A percentile compares a stretch with the other conserved stretches of the same genome.
Evolutionary conservation across 1,140 invertebrate species (phyloP).

Genomic region (Probaryconus sp.): DNA sequence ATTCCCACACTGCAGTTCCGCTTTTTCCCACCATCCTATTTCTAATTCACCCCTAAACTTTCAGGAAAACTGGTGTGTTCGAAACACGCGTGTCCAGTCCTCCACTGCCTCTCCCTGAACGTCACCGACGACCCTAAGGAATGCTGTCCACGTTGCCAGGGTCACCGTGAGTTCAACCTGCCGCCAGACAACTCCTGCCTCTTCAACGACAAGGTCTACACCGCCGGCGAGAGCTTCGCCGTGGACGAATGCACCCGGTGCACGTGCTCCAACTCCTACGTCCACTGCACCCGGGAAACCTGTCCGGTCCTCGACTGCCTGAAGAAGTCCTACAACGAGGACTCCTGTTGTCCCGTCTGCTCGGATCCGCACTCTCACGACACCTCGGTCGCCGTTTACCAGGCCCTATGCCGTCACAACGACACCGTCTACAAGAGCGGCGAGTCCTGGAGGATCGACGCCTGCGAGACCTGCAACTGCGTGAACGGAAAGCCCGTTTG

Average conservation of each 20-base stretch:
- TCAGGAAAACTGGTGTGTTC: slow-evolving; percentile 85
- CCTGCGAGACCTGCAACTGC: slow-evolving; percentile 24
- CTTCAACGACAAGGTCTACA: slow-evolving; percentile 83
- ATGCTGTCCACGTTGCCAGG: slow-evolving; percentile 90
- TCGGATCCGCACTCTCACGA: too few relatives aligned
- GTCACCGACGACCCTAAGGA: slow-evolving; percentile 84
- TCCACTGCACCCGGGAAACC: slow-evolving; percentile 5
- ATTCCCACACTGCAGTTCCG: too few relatives aligned
- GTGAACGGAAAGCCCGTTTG: slow-evolving; percentile 10
- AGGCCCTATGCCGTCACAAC: neutral
- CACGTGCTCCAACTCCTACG: slow-evolving; percentile 84
- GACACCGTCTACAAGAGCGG: neutral
- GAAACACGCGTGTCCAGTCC: slow-evolving; percentile 90
- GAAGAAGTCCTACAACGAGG: neutral
- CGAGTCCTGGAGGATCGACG: slow-evolving; percentile 18
- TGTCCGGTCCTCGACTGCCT: slow-evolving; percentile 3
- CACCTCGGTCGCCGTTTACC: too few relatives aligned
- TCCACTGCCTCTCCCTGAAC: slow-evolving; percentile 85
- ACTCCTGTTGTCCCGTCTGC: slow-evolving; percentile 6
- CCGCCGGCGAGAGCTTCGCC: slow-evolving; percentile 80
- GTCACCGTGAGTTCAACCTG: slow-evolving; percentile 73
- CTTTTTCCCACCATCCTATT: too few relatives aligned
- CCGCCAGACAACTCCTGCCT: slow-evolving; percentile 83
- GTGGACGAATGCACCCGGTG: slow-evolving; percentile 91
- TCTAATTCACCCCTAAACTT: neutral